phyloP scores from a whole-genome alignment of 2,113 vertebrate species.

The Labeo catla region DNA sequence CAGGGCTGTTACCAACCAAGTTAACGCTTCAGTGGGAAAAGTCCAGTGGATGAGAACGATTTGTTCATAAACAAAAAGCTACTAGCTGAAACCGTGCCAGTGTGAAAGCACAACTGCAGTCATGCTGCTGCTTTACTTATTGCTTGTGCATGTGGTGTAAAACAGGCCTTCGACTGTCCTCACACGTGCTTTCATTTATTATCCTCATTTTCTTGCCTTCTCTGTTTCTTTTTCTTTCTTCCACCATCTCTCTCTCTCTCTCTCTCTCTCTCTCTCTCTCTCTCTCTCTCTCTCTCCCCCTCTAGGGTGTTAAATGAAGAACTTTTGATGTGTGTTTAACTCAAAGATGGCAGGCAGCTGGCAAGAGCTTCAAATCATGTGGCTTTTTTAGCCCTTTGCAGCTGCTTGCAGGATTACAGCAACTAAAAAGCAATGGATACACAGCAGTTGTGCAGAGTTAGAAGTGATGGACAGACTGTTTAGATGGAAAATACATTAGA shows the following conservation, averaged over 20 bases:
- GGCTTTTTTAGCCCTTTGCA: conserved; percentile 38
- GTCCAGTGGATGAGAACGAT: neutral
- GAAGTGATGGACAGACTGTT: conserved; percentile 19
- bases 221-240: conserved; percentile 7
- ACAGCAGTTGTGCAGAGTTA: conserved; percentile 12
- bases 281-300: neutral
- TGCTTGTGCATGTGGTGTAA: conserved; percentile 9
- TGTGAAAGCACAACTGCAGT: conserved; percentile 1
- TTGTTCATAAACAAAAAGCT: neutral
- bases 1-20: neutral
- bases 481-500: neutral
- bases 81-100: neutral
- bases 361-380: conserved; percentile 52
- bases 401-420: conserved; percentile 45
- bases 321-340: conserved; percentile 51
- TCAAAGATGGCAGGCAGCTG: conserved; percentile 56
- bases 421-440: conserved; percentile 31
- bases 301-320: conserved; percentile 33
- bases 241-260: neutral
- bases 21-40: neutral
- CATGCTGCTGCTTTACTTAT: neutral
- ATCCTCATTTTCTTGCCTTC: conserved; percentile 8
- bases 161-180: conserved; percentile 7
- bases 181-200: conserved; percentile 29
- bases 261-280: too few relatives aligned